phyloP scores from a whole-genome alignment of 1,140 invertebrate species.

The Bombus cullumanus region DNA sequence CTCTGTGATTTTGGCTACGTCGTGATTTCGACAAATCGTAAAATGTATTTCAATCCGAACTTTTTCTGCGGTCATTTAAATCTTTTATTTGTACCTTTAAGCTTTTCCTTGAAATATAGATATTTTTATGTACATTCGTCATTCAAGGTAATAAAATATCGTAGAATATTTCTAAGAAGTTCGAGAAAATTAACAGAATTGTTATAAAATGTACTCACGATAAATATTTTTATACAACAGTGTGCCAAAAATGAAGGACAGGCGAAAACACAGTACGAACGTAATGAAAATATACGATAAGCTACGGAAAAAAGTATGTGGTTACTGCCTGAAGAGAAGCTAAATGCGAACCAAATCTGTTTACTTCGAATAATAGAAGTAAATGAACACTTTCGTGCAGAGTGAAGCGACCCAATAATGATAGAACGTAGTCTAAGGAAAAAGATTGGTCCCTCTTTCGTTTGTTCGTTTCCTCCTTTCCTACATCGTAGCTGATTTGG shows the following conservation, averaged over 20 bases:
- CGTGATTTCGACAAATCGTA: background rate
- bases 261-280: background rate
- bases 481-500: slow-evolving; percentile 64
- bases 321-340: slow-evolving; percentile 69
- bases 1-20: background rate
- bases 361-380: slow-evolving; percentile 79
- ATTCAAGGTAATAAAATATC: background rate
- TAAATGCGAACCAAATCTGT: slow-evolving; percentile 76
- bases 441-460: slow-evolving; percentile 42
- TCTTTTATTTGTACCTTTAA: background rate
- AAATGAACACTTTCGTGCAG: slow-evolving; percentile 76
- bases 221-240: background rate
- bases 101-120: background rate
- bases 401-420: slow-evolving; percentile 76
- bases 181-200: background rate
- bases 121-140: background rate
- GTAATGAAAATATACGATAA: slow-evolving; percentile 15
- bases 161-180: background rate
- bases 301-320: slow-evolving; percentile 22
- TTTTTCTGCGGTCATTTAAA: background rate
- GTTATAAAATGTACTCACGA: background rate
- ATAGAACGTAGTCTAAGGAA: slow-evolving; percentile 65
- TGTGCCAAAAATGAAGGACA: background rate
- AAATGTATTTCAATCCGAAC: background rate
- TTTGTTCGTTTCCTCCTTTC: slow-evolving; percentile 56